These are phyloP conservation scores for Drosophila bifasciata DNA, from an alignment of 1,140 invertebrate species.

Conservation along the genomic window DNA sequence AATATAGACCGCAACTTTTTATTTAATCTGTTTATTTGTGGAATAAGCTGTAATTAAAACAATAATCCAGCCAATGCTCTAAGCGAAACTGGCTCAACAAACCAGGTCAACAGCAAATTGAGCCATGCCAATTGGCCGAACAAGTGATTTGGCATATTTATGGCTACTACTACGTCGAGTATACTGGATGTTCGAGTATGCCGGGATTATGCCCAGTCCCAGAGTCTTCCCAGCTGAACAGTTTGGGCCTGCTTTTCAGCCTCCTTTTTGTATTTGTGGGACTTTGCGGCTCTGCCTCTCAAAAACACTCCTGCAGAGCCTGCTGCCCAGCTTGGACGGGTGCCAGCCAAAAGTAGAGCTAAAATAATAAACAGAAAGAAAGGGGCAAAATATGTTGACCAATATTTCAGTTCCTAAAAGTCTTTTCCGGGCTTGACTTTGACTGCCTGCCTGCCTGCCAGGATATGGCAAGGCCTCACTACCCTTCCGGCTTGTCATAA, in stretches of 20 bases:
- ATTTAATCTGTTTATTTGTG: constrained; percentile 31
- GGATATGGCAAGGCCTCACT: neutral
- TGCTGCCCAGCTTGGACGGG: constrained; percentile 17
- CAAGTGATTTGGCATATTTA: constrained; percentile 62
- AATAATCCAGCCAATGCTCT: constrained; percentile 42
- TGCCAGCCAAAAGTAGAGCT: constrained; percentile 32
- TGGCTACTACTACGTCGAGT: constrained; percentile 55
- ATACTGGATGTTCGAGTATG: constrained; percentile 22
- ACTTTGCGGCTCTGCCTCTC: constrained; percentile 28
- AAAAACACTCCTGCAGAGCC: constrained; percentile 10
- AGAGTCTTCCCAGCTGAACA: constrained; percentile 1
- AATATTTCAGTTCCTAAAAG: constrained; percentile 64
- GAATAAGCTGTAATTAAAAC: constrained; percentile 49
- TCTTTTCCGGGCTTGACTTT: neutral
- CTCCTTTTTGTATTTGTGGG: constrained; percentile 53
- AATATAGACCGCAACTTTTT: constrained; percentile 18
- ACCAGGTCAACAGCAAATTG: constrained; percentile 55
- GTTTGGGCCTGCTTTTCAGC: neutral
- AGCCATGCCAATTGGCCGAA: constrained; percentile 26
- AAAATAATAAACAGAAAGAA: constrained; percentile 61
- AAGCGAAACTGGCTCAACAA: constrained; percentile 16
- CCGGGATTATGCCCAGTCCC: constrained; percentile 32
- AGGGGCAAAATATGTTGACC: constrained; percentile 59
- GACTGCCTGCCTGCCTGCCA: no score
- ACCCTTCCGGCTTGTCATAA: constrained; percentile 53